Evolutionary conservation across 2,888 invertebrate genomes (phyloP).

Genomic region (Harpalus rufipes): DNA sequence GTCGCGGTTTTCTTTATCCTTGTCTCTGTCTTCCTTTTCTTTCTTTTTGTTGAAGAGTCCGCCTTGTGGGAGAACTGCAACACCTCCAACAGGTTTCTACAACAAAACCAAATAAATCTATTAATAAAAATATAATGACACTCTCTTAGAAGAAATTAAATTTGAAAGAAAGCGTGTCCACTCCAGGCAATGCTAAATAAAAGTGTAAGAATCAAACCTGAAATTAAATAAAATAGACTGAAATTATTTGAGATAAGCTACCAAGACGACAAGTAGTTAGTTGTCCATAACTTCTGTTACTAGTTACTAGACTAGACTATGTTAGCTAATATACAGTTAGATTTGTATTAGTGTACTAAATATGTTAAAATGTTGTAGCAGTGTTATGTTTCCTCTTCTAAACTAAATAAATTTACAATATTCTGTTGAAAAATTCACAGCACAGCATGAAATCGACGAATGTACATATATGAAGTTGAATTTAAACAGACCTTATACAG

Average conservation of each 20-base stretch:
- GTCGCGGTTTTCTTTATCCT: conserved; percentile 78
- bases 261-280: conserved; percentile 64
- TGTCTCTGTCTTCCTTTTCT: conserved; percentile 80
- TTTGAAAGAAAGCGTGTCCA: conserved; percentile 62
- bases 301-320: conserved; percentile 67
- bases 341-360: conserved; percentile 11
- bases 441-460: conserved; percentile 23
- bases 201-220: conserved; percentile 66
- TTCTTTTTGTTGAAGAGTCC: conserved; percentile 80
- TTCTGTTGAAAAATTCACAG: background rate
- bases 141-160: conserved; percentile 20
- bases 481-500: background rate
- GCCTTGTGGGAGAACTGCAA: conserved; percentile 88
- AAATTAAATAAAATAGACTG: conserved; percentile 58
- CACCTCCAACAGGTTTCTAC: conserved; percentile 91
- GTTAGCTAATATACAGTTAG: conserved; percentile 21
- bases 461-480: background rate
- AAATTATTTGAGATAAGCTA: conserved; percentile 17
- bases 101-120: conserved; percentile 69
- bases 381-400: conserved; percentile 13
- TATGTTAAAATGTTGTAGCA: conserved; percentile 19
- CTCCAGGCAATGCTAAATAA: conserved; percentile 62
- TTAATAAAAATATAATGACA: conserved; percentile 58
- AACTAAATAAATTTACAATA: background rate
- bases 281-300: conserved; percentile 58